phyloP scores from a whole-genome alignment of 2,797 vertebrate species.

The Picus viridis region DNA sequence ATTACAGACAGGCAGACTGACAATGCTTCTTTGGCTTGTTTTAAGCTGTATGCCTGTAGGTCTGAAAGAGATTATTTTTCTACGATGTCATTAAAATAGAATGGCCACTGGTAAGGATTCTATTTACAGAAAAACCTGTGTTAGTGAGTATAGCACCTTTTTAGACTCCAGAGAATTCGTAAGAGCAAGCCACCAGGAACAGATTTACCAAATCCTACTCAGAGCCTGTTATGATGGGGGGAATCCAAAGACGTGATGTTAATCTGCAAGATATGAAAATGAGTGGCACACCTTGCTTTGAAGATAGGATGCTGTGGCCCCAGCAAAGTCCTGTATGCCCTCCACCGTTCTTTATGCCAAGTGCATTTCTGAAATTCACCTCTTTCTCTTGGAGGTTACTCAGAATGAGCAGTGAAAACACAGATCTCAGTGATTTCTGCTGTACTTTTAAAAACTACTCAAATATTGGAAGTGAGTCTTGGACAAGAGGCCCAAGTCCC shows the following conservation, averaged over 20 bases:
- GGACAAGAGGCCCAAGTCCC: neutral
- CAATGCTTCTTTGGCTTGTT: neutral
- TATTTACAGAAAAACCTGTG: neutral
- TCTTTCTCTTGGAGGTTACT: neutral
- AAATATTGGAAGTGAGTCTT: neutral
- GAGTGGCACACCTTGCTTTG: neutral
- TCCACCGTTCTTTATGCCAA: neutral
- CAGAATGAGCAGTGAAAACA: neutral
- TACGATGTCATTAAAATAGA: neutral
- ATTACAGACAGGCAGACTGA: neutral
- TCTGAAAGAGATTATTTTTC: neutral
- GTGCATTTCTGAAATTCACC: neutral
- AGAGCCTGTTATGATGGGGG: neutral
- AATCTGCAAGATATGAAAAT: neutral
- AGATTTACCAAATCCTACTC: neutral
- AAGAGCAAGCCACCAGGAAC: neutral
- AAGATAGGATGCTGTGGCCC: neutral
- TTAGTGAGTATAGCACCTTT: neutral
- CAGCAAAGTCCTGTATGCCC: neutral
- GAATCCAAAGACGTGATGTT: neutral
- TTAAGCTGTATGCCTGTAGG: neutral
- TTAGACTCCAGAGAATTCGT: neutral
- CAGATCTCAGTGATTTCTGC: neutral
- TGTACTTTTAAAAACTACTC: neutral
- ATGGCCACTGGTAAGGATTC: neutral